These are phyloP conservation scores for Erpornis zantholeuca DNA, from an alignment of 2,113 vertebrate species.

Conservation along the genomic window DNA sequence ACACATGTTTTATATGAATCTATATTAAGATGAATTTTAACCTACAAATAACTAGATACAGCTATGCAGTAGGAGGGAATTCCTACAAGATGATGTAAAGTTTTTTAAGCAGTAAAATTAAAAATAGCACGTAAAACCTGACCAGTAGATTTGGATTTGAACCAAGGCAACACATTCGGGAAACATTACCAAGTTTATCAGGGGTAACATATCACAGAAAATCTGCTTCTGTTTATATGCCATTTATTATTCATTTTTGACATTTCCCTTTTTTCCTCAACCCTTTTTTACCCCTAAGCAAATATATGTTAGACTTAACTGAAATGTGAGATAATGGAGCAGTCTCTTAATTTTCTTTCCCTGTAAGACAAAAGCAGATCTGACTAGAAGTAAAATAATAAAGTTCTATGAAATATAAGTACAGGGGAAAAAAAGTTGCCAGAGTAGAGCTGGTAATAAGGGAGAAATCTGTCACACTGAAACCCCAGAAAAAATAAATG, in stretches of 20 bases:
- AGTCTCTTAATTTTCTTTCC: slow-evolving; percentile 38
- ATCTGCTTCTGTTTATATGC: slow-evolving; percentile 82
- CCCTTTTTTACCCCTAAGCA: slow-evolving; percentile 70
- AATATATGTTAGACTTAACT: slow-evolving; percentile 71
- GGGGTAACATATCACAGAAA: slow-evolving; percentile 76
- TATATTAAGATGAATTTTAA: slow-evolving; percentile 84
- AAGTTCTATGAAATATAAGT: slow-evolving; percentile 55
- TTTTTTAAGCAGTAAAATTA: slow-evolving; percentile 78
- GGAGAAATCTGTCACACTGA: background rate
- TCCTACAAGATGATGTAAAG: slow-evolving; percentile 78
- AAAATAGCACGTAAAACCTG: slow-evolving; percentile 74
- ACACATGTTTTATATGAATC: slow-evolving; percentile 86
- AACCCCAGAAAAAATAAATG: background rate
- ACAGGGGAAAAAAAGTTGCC: slow-evolving; percentile 36
- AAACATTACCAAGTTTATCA: slow-evolving; percentile 81
- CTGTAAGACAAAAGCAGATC: slow-evolving; percentile 53
- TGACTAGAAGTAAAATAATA: slow-evolving; percentile 57
- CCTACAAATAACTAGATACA: slow-evolving; percentile 86
- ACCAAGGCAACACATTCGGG: slow-evolving; percentile 79
- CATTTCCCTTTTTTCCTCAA: slow-evolving; percentile 79
- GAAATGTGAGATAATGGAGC: slow-evolving; percentile 72
- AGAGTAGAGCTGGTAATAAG: background rate
- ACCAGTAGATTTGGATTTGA: slow-evolving; percentile 66
- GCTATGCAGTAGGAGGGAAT: slow-evolving; percentile 78
- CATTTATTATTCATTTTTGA: slow-evolving; percentile 81